Evolutionary conservation across 2,113 vertebrate genomes (phyloP).

Genomic region (Galeopterus variegatus): DNA sequence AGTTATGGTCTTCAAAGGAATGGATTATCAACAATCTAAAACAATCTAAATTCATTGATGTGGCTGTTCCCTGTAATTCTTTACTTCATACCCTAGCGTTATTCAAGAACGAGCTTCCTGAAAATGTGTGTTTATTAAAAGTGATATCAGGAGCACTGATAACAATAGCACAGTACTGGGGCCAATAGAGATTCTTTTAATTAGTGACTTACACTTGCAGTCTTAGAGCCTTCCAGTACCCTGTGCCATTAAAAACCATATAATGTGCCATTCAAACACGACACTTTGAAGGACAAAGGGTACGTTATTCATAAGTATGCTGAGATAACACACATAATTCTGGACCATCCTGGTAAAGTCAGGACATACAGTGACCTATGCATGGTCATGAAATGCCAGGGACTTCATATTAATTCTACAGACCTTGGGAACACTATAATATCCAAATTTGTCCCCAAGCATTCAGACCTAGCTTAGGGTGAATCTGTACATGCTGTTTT

Average conservation of each 20-base stretch:
- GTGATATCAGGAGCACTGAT: not conserved
- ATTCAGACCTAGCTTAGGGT: not conserved
- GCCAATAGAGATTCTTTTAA: not conserved
- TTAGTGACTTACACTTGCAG: not conserved
- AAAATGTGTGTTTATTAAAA: constrained; percentile 38
- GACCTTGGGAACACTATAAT: not conserved
- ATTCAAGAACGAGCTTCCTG: not conserved
- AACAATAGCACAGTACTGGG: not conserved
- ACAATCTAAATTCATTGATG: not conserved
- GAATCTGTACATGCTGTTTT: not conserved
- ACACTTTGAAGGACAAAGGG: not conserved
- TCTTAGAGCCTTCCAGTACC: not conserved
- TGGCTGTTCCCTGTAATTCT: constrained; percentile 6
- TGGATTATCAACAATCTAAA: constrained; percentile 56
- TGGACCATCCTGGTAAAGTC: not conserved
- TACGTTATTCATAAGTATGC: not conserved
- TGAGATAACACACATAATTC: constrained; percentile 1
- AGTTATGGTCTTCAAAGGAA: not conserved
- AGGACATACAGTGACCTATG: not conserved
- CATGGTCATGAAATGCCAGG: not conserved
- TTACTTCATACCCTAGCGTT: not conserved
- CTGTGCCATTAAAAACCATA: not conserved
- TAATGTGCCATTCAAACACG: constrained; percentile 1
- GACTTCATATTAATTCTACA: not conserved
- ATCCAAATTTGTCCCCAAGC: not conserved